Conservation (phyloP, 92 coral and sea anemone species). For the Metridium senile region DNA sequence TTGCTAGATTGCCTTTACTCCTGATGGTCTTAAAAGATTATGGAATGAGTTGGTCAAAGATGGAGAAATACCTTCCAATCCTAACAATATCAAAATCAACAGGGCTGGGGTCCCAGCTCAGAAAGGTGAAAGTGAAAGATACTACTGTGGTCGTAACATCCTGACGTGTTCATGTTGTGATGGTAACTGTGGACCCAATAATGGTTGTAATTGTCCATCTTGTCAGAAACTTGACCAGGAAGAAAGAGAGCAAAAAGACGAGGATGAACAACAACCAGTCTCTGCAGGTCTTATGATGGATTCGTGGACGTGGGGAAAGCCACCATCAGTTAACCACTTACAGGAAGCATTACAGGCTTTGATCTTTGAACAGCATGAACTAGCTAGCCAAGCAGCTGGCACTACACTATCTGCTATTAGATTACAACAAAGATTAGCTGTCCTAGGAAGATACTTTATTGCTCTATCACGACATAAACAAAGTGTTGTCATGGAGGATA, state of each 20-base stretch:
- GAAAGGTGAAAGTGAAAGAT: slow-evolving; percentile 77
- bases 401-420: slow-evolving; percentile 93
- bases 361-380: slow-evolving; percentile 87
- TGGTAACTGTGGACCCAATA: slow-evolving; percentile 75
- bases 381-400: slow-evolving; percentile 93
- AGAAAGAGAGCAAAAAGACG: slow-evolving; percentile 81
- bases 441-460: slow-evolving; percentile 86
- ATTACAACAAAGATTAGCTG: slow-evolving; percentile 90
- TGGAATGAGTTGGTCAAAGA: slow-evolving; percentile 99
- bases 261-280: slow-evolving; percentile 71
- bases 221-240: slow-evolving; percentile 93
- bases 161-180: slow-evolving; percentile 78
- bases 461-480: slow-evolving; percentile 65
- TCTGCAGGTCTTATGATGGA: slow-evolving; percentile 87
- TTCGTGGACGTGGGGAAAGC: slow-evolving; percentile 98
- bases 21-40: slow-evolving; percentile 89
- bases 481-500: slow-evolving; percentile 22
- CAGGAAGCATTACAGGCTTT: slow-evolving; percentile 88
- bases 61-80: slow-evolving; percentile 84
- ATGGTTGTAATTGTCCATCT: slow-evolving; percentile 74
- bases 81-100: slow-evolving; percentile 62
- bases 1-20: slow-evolving; percentile 78
- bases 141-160: slow-evolving; percentile 73
- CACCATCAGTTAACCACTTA: slow-evolving; percentile 74
- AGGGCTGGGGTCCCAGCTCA: slow-evolving; percentile 74